A percentile compares a stretch with the other conserved stretches of the same genome.
Evolutionary conservation across 1,140 invertebrate species (phyloP).

Genomic region (Rhyacophila brunnea): DNA sequence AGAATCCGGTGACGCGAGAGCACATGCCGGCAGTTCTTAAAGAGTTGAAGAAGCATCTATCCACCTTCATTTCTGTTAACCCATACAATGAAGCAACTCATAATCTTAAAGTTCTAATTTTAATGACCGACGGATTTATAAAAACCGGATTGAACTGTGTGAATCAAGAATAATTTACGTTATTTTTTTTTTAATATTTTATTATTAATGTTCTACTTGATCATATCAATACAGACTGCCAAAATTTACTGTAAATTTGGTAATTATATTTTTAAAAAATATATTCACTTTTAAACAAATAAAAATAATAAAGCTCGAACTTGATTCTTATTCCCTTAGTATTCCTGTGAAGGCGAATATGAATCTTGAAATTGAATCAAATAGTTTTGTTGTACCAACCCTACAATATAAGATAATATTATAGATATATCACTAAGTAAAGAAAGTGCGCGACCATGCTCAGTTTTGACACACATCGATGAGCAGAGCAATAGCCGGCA

Average conservation of each 20-base stretch:
- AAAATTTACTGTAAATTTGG: no score
- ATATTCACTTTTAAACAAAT: no score
- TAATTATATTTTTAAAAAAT: no score
- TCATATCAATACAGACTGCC: background rate
- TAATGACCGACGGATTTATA: constrained; percentile 68
- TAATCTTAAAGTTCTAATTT: constrained; percentile 75
- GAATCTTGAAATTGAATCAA: no score
- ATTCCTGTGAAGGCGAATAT: no score
- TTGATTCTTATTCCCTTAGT: no score
- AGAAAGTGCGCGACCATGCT: no score
- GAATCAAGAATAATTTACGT: background rate
- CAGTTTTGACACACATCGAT: no score
- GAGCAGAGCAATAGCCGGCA: no score
- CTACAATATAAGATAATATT: no score
- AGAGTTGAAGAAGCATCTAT: constrained; percentile 72
- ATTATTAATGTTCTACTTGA: background rate
- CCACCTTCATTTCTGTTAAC: constrained; percentile 65
- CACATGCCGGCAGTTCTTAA: constrained; percentile 79
- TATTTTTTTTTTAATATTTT: background rate
- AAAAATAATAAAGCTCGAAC: background rate
- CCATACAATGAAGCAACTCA: constrained; percentile 67
- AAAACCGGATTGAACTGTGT: background rate
- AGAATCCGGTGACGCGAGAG: constrained; percentile 74
- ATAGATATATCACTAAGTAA: no score
- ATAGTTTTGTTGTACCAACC: no score